A percentile compares a stretch with the other conserved stretches of the same genome.
These are phyloP conservation scores for Ctenochaetus hawaiiensis DNA, from an alignment of 2,797 vertebrate species.

Conservation along the genomic window DNA sequence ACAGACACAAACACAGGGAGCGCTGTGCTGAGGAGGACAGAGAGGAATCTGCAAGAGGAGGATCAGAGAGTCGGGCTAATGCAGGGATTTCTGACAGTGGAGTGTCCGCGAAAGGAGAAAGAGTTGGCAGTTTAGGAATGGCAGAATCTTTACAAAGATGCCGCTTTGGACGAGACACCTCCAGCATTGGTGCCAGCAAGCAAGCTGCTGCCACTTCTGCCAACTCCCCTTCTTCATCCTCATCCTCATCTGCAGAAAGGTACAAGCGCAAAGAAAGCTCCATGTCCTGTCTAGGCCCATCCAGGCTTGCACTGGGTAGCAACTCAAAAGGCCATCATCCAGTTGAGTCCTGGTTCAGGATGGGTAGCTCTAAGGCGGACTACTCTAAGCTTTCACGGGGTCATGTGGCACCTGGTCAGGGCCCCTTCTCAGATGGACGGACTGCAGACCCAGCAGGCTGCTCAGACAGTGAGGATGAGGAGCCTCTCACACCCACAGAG, in stretches of 20 bases:
- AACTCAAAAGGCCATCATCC: conserved; percentile 80
- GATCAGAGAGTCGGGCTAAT: conserved; percentile 60
- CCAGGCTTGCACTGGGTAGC: conserved; percentile 82
- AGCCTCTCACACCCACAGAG: conserved; percentile 78
- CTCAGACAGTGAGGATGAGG: conserved; percentile 88
- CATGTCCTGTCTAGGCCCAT: conserved; percentile 88
- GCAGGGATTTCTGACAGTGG: conserved; percentile 75
- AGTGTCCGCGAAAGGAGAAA: conserved; percentile 71
- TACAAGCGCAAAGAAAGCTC: conserved; percentile 94
- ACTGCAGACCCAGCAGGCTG: conserved; percentile 77
- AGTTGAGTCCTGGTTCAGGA: conserved; percentile 85
- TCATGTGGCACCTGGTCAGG: conserved; percentile 77
- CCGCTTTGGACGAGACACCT: conserved; percentile 90
- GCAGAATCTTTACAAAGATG: conserved; percentile 93
- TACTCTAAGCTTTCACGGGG: conserved; percentile 83
- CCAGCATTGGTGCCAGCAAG: conserved; percentile 76
- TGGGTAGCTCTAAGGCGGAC: conserved; percentile 82
- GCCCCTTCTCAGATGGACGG: conserved; percentile 82
- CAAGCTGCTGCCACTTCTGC: conserved; percentile 84
- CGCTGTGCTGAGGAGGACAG: conserved; percentile 87
- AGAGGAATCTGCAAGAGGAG: conserved; percentile 75
- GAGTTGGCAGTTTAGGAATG: conserved; percentile 72
- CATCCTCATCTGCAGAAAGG: conserved; percentile 90
- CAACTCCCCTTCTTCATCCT: conserved; percentile 90
- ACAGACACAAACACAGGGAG: conserved; percentile 97